Evolutionary conservation across 1,140 invertebrate species (phyloP).

Genomic region (Conus betulinus): DNA sequence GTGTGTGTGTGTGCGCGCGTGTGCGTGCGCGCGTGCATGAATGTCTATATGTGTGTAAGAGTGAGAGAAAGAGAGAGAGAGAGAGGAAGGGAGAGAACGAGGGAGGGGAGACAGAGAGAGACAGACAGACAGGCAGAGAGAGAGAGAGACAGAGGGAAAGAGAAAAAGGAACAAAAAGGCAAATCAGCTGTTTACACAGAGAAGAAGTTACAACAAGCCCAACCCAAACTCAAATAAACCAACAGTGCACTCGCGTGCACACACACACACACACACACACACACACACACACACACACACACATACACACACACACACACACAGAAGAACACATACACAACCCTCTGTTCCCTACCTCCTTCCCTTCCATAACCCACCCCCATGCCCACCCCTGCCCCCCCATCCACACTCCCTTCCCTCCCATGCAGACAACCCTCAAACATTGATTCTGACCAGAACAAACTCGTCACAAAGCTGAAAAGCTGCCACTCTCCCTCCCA

Average conservation of each 20-base stretch:
- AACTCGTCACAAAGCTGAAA: background rate
- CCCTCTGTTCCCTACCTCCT: background rate
- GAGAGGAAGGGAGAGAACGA: no score
- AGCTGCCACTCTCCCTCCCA: background rate
- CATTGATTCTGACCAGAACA: conserved; percentile 4
- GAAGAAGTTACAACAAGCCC: no score
- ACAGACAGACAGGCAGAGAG: no score
- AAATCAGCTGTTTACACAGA: no score
- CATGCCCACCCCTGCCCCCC: background rate
- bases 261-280: background rate
- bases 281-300: background rate
- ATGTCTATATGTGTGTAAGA: no score
- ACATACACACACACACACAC: background rate
- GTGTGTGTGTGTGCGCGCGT: no score
- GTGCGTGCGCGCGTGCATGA: no score
- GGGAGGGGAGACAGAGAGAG: no score
- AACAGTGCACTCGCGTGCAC: background rate
- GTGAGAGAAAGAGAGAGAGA: no score
- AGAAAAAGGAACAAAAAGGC: no score
- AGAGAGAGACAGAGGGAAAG: no score
- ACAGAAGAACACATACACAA: background rate
- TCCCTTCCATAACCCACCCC: background rate
- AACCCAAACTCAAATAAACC: no score
- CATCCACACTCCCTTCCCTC: background rate
- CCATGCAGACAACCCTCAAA: background rate